Evolutionary conservation across 1,140 invertebrate species (phyloP), one percentile per base, ranked within the genome.

Genomic region (Wasmannia auropunctata): DNA sequence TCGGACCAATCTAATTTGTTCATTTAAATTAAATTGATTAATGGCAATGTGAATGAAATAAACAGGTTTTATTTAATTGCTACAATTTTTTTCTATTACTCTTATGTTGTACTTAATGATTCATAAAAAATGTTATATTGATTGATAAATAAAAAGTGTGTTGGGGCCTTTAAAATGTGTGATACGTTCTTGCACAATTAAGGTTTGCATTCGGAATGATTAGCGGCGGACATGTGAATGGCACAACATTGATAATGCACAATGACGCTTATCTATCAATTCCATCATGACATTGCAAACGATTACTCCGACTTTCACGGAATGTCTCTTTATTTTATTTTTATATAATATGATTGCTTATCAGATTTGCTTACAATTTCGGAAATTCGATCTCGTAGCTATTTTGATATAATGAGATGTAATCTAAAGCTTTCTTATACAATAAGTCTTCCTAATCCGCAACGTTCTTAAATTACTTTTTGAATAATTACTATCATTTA

Each of bases 191-290:
- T 37, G 40, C 19, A 28, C 60, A 67, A 51, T 67, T 46, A 37
- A 14, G 43, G 16, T 4, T 54, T 54, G 31, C 60, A 34, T 49
- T 65, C 40, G 14, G n/a, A 49, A 65, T 37, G 60, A 79, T 79
- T 67, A 79, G 60, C 60, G 14, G 19, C 22, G 31, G n/a, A 49
- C 31, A 37, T 16, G n/a, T 37, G 62, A 77, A 49, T 51, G 40
- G 43, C 60, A 51, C 43, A 43, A 19, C 28, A 49, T 28, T 3
- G 75, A 79, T 79, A 79, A 67, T 28, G 22, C 3, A 19, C 60
- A 49, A 79, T 14, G n/a, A 8, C 3, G 74, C 34, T 79, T 65
- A 43, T 76, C 37, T 76, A 79, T 65, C 60, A 37, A 51, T 51
- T 25, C n/a, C 3, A 22, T 5, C 40, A 14, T 67, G 56, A 67